These are phyloP conservation scores for Azorinus chamasolen DNA, from an alignment of 2,888 invertebrate genomes.

Conservation along the genomic window DNA sequence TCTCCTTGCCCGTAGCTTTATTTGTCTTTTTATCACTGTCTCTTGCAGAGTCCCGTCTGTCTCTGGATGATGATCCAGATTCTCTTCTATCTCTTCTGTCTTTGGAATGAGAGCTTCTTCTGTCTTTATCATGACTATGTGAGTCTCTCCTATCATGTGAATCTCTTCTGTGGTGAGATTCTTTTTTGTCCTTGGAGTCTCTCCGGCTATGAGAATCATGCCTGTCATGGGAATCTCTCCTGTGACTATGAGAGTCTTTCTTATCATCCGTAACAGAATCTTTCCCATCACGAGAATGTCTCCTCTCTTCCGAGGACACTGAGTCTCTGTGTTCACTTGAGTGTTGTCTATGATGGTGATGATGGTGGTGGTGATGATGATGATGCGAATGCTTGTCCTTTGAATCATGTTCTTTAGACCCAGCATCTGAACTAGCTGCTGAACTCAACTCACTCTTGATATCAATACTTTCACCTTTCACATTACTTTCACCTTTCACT, in stretches of 20 bases:
- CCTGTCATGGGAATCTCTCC: conserved; percentile 36
- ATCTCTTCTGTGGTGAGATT: conserved; percentile 30
- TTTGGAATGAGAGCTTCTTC: conserved; percentile 18
- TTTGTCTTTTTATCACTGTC: conserved; percentile 3
- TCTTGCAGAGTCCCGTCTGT: conserved; percentile 9
- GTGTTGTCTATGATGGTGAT: conserved; percentile 33
- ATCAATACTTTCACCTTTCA: too few relatives aligned
- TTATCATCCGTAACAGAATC: conserved; percentile 45
- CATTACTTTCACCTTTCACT: too few relatives aligned
- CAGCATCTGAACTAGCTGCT: too few relatives aligned
- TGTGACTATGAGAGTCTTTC: conserved; percentile 28
- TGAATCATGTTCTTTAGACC: conserved; percentile 10
- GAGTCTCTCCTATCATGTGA: conserved; percentile 37
- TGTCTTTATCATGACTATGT: conserved; percentile 31
- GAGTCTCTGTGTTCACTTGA: conserved; percentile 3
- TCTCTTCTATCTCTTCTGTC: conserved; percentile 29
- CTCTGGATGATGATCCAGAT: conserved; percentile 24
- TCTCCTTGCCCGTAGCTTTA: conserved; percentile 30
- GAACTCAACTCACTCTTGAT: too few relatives aligned
- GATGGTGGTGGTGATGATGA: conserved; percentile 43
- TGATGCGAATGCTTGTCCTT: conserved; percentile 36
- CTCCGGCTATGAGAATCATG: conserved; percentile 30
- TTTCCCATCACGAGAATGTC: conserved; percentile 53
- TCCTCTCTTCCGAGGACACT: conserved; percentile 1
- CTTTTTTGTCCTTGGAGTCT: conserved; percentile 30